A percentile compares a stretch with the other conserved stretches of the same genome.
phyloP scores from a whole-genome alignment of 1,140 invertebrate species.

The Bombus picipes region DNA sequence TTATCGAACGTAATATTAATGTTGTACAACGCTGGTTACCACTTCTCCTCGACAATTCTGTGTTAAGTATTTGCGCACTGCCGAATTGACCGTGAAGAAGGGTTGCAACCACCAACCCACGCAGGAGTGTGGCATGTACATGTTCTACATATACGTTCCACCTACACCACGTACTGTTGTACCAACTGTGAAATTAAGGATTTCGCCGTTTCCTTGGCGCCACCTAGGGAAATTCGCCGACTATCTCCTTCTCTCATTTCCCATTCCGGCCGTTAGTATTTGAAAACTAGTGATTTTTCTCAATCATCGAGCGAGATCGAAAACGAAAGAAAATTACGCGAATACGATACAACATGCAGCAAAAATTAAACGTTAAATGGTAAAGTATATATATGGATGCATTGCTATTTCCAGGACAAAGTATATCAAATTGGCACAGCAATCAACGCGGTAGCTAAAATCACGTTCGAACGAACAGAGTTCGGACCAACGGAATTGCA shows the following conservation, averaged over 20 bases:
- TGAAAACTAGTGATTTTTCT: too few species aligned
- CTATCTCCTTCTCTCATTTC: neutral
- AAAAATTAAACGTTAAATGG: too few species aligned
- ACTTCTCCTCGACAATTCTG: neutral
- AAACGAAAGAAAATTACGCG: too few species aligned
- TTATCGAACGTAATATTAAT: neutral
- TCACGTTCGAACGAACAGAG: too few species aligned
- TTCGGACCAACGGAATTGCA: too few species aligned
- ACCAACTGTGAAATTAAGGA: slow-evolving; percentile 73
- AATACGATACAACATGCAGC: too few species aligned
- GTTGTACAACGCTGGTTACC: neutral
- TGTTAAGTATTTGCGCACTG: neutral
- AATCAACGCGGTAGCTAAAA: too few species aligned
- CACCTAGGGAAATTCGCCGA: slow-evolving; percentile 43
- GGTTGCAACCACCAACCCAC: slow-evolving; percentile 25
- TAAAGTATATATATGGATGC: too few species aligned
- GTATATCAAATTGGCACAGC: too few species aligned
- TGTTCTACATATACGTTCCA: slow-evolving; percentile 43
- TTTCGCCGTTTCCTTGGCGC: slow-evolving; percentile 66
- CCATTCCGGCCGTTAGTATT: neutral
- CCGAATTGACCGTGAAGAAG: neutral
- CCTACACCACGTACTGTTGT: slow-evolving; percentile 59
- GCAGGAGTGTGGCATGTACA: slow-evolving; percentile 44
- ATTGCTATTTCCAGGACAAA: too few species aligned
- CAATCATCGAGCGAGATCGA: neutral